phyloP scores from a whole-genome alignment of 2,113 vertebrate species.

The Calyptomena viridis region DNA sequence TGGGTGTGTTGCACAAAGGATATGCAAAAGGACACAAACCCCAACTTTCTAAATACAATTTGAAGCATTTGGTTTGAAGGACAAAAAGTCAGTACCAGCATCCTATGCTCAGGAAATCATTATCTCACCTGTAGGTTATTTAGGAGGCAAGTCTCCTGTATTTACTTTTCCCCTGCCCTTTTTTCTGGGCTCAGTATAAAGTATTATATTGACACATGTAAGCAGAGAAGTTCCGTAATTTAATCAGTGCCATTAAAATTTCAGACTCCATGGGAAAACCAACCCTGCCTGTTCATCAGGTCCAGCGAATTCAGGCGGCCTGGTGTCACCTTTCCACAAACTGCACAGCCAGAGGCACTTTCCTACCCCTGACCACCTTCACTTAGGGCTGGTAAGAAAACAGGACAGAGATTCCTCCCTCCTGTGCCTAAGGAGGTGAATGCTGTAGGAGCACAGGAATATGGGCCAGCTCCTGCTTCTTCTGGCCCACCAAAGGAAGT shows the following conservation, averaged over 20 bases:
- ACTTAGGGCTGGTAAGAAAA: not conserved
- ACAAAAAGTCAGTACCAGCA: not conserved
- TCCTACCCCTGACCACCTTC: too few species aligned
- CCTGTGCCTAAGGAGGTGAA: not conserved
- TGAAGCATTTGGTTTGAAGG: not conserved
- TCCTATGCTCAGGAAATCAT: not conserved
- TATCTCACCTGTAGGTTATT: not conserved
- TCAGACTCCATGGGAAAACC: slow-evolving; percentile 12
- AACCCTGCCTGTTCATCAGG: slow-evolving; percentile 36
- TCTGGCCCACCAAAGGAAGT: not conserved
- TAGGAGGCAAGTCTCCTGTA: not conserved
- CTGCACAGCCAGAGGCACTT: not conserved
- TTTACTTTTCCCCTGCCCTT: not conserved
- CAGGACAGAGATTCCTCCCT: not conserved
- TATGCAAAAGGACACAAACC: not conserved
- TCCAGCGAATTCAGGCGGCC: not conserved
- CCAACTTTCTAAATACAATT: too few species aligned
- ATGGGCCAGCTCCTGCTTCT: not conserved
- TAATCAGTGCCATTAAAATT: slow-evolving; percentile 39
- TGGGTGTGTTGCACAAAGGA: not conserved
- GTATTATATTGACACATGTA: not conserved
- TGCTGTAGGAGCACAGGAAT: not conserved
- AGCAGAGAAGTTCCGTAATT: slow-evolving; percentile 40
- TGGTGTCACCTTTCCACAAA: not conserved
- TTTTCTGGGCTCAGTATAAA: not conserved